Conservation (phyloP, 2,113 vertebrate genomes). For the Pica pica region DNA sequence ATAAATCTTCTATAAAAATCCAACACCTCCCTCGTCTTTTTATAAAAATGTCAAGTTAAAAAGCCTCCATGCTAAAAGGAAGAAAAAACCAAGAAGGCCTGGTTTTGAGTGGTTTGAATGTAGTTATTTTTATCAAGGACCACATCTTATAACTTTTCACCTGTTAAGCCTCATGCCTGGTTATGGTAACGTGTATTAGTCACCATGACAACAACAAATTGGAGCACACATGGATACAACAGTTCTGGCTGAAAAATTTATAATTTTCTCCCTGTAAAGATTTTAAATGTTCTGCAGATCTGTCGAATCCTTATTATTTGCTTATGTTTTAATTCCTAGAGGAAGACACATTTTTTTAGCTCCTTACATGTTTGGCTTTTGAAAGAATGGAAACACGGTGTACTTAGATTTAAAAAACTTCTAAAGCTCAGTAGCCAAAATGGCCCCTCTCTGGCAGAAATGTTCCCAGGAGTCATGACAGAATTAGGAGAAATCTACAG, state of each 20-base stretch:
- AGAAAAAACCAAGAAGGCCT: background rate
- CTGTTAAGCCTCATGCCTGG: conserved; percentile 6
- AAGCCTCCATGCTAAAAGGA: background rate
- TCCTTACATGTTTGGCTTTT: background rate
- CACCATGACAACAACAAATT: conserved; percentile 41
- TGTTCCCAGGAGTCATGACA: background rate
- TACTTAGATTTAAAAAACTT: background rate
- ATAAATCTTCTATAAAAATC: background rate
- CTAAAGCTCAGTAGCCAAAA: background rate
- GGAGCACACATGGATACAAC: background rate
- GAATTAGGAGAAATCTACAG: background rate
- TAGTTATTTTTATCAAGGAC: background rate
- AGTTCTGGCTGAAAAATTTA: background rate
- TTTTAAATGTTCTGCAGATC: background rate
- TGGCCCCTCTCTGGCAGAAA: background rate
- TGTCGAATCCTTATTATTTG: background rate
- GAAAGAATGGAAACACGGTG: background rate
- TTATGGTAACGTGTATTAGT: conserved; percentile 16
- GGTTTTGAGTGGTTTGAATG: background rate
- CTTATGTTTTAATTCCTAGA: background rate
- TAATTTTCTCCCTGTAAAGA: background rate
- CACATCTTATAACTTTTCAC: background rate
- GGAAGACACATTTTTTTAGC: background rate
- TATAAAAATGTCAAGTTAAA: background rate
- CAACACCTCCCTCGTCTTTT: background rate